Conservation (phyloP, 2,113 vertebrate species). For the Rhabdornis inornatus region DNA sequence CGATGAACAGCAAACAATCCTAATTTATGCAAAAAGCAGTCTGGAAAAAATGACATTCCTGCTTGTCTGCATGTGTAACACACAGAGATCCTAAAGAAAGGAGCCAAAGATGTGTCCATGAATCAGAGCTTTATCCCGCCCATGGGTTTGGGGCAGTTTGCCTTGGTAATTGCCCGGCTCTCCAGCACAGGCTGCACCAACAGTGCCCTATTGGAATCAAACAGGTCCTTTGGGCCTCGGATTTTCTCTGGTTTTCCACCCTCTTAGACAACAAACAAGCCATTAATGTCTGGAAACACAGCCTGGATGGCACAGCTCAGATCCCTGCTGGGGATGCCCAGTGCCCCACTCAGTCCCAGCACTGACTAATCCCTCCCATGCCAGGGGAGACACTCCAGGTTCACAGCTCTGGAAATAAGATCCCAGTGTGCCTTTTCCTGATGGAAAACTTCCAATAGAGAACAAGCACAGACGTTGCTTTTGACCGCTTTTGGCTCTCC, state of each 20-base stretch:
- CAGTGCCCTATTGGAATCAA: not conserved
- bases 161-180: conserved; percentile 24
- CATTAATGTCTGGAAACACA: conserved; percentile 42
- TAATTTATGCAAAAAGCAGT: conserved; percentile 62
- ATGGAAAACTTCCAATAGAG: not conserved
- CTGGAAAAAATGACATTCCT: conserved; percentile 60
- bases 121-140: conserved; percentile 72
- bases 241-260: conserved; percentile 26
- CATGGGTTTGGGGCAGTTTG: conserved; percentile 30
- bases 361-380: accelerated
- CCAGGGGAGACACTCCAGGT: not conserved
- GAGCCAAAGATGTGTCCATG: conserved; percentile 57
- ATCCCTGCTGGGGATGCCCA: not conserved
- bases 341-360: not conserved
- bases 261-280: conserved; percentile 52
- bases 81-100: conserved; percentile 59
- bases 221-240: not conserved
- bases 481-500: not conserved
- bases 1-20: conserved; percentile 56
- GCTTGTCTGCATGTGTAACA: conserved; percentile 56
- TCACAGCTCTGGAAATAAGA: not conserved
- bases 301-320: not conserved
- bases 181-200: not conserved
- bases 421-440: accelerated
- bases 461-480: not conserved